Evolutionary conservation across 2,797 vertebrate species (phyloP).

Genomic region (Erpetoichthys calabaricus): DNA sequence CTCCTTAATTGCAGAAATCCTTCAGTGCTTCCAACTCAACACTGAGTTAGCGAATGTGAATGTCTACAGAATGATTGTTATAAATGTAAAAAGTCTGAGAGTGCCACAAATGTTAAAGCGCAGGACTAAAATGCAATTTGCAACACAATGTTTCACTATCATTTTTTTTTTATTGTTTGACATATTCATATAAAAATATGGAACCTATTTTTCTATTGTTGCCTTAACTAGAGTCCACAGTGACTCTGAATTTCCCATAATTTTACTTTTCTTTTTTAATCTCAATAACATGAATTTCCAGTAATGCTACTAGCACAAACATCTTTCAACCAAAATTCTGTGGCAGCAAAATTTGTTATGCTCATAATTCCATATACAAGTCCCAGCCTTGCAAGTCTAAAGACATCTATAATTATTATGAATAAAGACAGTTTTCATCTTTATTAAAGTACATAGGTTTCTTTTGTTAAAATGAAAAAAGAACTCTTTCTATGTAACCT

Average conservation of each 20-base stretch:
- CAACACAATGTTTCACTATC: neutral
- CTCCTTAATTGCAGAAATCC: too few species aligned
- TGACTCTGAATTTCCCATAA: constrained; percentile 41
- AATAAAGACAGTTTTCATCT: constrained; percentile 32
- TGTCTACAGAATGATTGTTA: too few species aligned
- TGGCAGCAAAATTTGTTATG: constrained; percentile 37
- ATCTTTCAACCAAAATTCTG: constrained; percentile 23
- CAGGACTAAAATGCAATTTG: too few species aligned
- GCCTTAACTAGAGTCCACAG: constrained; percentile 46
- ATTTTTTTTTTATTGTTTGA: neutral
- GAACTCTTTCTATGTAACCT: constrained; percentile 12
- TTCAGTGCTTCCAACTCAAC: too few species aligned
- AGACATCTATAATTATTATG: constrained; percentile 47
- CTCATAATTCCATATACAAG: constrained; percentile 39
- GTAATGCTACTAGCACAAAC: constrained; percentile 30
- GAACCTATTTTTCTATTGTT: constrained; percentile 36
- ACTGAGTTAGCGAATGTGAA: too few species aligned
- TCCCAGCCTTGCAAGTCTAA: constrained; percentile 30
- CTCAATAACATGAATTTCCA: constrained; percentile 37
- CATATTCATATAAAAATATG: neutral
- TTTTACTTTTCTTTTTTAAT: constrained; percentile 36
- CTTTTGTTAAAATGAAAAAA: constrained; percentile 3
- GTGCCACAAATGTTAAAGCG: neutral
- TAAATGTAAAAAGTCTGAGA: neutral
- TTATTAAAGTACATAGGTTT: constrained; percentile 21